These are phyloP conservation scores for Cheilosia grossa DNA, from an alignment of 2,888 invertebrate genomes.

Conservation along the genomic window DNA sequence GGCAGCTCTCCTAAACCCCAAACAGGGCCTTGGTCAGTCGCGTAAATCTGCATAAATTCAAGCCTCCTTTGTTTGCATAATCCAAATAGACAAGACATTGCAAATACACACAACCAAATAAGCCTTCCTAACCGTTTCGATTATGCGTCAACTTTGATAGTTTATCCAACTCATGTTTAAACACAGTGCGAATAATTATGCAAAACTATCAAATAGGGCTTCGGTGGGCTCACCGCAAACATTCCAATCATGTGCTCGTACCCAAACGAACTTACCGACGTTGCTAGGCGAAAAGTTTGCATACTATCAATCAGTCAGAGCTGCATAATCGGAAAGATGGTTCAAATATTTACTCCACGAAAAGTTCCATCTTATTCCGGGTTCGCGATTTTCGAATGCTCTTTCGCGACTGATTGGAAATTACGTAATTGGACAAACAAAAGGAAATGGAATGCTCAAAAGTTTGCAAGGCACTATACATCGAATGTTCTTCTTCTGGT, in stretches of 20 bases:
- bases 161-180: not conserved
- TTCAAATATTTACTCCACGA: slow-evolving; percentile 27
- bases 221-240: not conserved
- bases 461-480: slow-evolving; percentile 6
- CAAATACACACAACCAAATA: not conserved
- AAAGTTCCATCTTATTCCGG: slow-evolving; percentile 15
- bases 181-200: not conserved
- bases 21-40: too few relatives aligned
- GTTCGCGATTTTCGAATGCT: slow-evolving; percentile 17
- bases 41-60: not conserved
- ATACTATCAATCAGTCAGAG: not conserved
- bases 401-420: slow-evolving; percentile 14
- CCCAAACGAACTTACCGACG: not conserved
- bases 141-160: slow-evolving; percentile 3
- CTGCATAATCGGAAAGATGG: not conserved
- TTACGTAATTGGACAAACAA: slow-evolving; percentile 37
- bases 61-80: not conserved
- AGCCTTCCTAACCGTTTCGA: not conserved
- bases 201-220: slow-evolving; percentile 22
- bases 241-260: slow-evolving; percentile 2
- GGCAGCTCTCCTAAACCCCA: too few relatives aligned
- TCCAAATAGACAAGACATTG: not conserved
- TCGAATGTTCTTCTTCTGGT: not conserved
- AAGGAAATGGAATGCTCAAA: slow-evolving; percentile 7
- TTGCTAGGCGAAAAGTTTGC: slow-evolving; percentile 14